Base-by-base conservation (phyloP, 1,140 invertebrate species). In the Eufriesea mexicana region DNA sequence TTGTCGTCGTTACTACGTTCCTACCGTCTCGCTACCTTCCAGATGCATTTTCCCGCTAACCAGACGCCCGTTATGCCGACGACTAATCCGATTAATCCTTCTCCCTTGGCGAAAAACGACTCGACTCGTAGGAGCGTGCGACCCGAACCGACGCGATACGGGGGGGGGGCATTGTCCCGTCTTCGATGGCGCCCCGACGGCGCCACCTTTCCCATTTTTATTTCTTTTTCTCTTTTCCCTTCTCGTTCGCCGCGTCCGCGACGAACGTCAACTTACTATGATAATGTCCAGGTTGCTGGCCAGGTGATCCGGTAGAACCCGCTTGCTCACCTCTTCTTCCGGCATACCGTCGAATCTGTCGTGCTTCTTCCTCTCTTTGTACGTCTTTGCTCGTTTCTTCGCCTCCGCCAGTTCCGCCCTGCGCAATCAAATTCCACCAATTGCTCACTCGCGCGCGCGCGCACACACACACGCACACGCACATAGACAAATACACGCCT, bases 331-430 rank as follows among this genome's bases (percentile, higher is more conserved):
- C 95, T 99, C 98, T 93, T 99, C 98, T 94, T 99, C 98, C 77
- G 98, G 97, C 97, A 99, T 98, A 67, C 98, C 98, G 95, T 99
- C 98, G 94, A 99, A 99, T 83, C 98, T 96, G 95, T 99, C 98
- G 94, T 98, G 97, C 92, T 99, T 98, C 94, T 98, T 98, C 87
- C 98, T 96, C 94, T 98, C 97, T 94, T 98, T 98, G 89, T 97
- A 96, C 73, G 97, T 96, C 92, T 96, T 95, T 54, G 94, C 95
- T 73, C 95, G 95, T 87, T 96, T 96, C 92, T 96, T 94, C 85
- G 96, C 96, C 90, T 95, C 95, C 82, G 95, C 95, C 73, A 96
- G 94, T 87, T 96, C 96, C 92, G 95, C 95, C 86, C 96, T 96
- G 93, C 35, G 35, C 35, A 83, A 92, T 93, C 90, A 91, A 87